Evolutionary conservation across 2,888 invertebrate species (phyloP).

Genomic region (Esperia sulphurella): DNA sequence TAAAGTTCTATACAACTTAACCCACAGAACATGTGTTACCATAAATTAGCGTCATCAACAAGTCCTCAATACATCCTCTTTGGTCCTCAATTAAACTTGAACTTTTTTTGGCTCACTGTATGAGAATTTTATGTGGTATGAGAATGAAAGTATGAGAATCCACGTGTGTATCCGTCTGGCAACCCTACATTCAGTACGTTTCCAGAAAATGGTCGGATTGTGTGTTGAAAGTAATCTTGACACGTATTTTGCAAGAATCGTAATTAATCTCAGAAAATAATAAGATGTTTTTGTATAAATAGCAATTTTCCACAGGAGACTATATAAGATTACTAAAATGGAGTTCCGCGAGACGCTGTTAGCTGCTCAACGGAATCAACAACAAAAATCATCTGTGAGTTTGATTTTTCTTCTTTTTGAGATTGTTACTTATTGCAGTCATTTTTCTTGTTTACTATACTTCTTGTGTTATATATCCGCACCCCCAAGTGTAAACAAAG

Average conservation of each 20-base stretch:
- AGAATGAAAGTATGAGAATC: no score
- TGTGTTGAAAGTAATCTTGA: conserved; percentile 58
- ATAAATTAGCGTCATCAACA: no score
- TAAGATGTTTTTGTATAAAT: conserved; percentile 29
- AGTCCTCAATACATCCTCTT: no score
- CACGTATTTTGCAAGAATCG: conserved; percentile 69
- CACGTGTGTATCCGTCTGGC: no score
- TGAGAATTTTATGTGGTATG: no score
- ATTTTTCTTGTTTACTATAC: not conserved
- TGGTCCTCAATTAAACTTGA: no score
- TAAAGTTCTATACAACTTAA: no score
- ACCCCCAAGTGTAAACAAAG: not conserved
- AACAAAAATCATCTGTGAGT: conserved; percentile 77
- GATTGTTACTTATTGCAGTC: conserved; percentile 13
- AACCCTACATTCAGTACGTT: no score
- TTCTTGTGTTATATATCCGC: no score
- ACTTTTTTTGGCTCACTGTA: no score
- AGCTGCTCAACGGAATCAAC: conserved; percentile 74
- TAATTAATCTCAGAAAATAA: conserved; percentile 55
- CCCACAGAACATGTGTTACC: no score
- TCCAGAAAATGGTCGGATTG: conserved; percentile 75
- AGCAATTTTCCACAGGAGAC: conserved; percentile 15
- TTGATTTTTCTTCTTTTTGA: conserved; percentile 20
- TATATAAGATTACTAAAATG: conserved; percentile 38
- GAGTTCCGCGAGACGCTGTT: conserved; percentile 72